Evolutionary conservation across 2,113 vertebrate species (phyloP).

Genomic region (Labrus mixtus): DNA sequence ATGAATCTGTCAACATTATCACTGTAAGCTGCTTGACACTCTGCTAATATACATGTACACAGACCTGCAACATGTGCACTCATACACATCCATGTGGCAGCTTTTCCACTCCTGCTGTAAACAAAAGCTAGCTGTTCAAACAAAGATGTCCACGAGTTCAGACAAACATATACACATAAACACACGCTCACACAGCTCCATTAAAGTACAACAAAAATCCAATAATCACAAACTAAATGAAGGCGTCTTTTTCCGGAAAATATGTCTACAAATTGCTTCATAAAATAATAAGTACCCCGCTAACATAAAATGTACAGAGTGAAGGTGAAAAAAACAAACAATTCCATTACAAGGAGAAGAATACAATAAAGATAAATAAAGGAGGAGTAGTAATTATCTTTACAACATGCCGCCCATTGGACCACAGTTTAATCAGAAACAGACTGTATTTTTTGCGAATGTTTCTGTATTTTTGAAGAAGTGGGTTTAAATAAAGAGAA

Average conservation of each 20-base stretch:
- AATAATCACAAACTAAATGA: conserved; percentile 13
- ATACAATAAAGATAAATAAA: conserved; percentile 25
- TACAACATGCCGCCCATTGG: conserved; percentile 15
- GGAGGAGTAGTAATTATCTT: conserved; percentile 35
- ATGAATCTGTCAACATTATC: neutral
- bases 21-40: neutral
- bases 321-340: neutral
- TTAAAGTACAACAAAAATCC: conserved; percentile 1
- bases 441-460: conserved; percentile 1
- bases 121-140: neutral
- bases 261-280: conserved; percentile 1
- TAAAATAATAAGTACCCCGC: conserved; percentile 10
- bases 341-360: neutral
- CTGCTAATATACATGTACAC: neutral
- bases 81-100: neutral
- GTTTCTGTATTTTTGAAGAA: neutral
- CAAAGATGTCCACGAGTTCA: neutral
- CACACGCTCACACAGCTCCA: neutral
- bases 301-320: neutral
- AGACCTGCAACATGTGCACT: neutral
- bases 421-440: conserved; percentile 42
- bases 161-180: neutral
- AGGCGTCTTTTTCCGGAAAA: neutral
- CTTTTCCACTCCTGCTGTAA: neutral
- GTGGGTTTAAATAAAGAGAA: conserved; percentile 7